These are phyloP conservation scores for Mixornis gularis DNA, from an alignment of 2,113 vertebrate genomes.

Conservation along the genomic window DNA sequence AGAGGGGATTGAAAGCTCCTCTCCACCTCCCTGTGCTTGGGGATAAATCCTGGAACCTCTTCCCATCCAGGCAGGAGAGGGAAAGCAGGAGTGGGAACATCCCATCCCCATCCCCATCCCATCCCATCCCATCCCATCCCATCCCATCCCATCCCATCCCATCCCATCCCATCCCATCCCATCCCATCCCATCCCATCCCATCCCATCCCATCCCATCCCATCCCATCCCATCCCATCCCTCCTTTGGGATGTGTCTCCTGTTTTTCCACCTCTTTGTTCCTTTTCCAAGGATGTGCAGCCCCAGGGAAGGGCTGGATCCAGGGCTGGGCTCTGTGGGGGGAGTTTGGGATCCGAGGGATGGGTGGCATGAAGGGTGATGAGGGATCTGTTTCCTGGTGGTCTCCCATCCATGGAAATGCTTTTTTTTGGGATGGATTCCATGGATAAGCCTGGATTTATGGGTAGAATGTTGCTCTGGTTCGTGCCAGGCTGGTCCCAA, in stretches of 20 bases:
- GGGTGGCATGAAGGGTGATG: not conserved
- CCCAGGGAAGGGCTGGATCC: fast-evolving
- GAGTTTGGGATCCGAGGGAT: not conserved
- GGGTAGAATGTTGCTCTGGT: fast-evolving
- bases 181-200: too few species aligned
- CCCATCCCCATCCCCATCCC: too few species aligned
- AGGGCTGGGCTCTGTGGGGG: fast-evolving
- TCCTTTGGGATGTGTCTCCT: fast-evolving
- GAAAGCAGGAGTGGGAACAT: not conserved
- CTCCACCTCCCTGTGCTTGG: not conserved
- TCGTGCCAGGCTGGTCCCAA: fast-evolving
- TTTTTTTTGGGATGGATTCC: not conserved
- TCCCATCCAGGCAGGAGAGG: not conserved
- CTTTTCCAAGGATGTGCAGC: not conserved
- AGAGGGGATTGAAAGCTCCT: not conserved
- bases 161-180: too few species aligned
- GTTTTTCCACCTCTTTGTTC: not conserved
- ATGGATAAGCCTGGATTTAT: not conserved
- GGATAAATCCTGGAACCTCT: not conserved
- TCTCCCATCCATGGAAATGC: not conserved
- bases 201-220: too few species aligned
- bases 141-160: too few species aligned
- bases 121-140: too few species aligned
- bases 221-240: too few species aligned
- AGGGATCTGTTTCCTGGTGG: not conserved